Base-by-base conservation (phyloP, 2,113 vertebrate species). In the Poeciliopsis turrubarensis region DNA sequence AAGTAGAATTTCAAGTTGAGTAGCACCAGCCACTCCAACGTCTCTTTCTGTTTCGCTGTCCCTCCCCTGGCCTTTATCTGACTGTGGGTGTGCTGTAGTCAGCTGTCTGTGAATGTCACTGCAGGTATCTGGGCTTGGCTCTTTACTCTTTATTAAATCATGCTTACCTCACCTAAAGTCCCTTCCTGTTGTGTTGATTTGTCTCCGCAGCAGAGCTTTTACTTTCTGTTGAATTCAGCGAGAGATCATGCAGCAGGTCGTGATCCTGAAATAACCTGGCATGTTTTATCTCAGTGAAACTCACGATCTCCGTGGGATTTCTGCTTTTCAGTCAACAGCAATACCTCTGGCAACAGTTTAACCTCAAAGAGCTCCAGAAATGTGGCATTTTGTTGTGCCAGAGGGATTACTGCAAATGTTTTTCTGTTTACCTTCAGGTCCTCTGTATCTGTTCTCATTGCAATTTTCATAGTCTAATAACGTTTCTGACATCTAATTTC, bases 1-100 rank as follows among this genome's bases (percentile, higher is more conserved):
- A 94, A 93, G 95, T 95, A 94, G 92, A 93, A 89, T 93, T 94
- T 89, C 92, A 94, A 97, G 97, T 97, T 98, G 96, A 97, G 96
- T 97, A 92, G 91, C 66, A 79, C 73, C 72, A 70, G 81, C 73
- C 75, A 30, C 87, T 91, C 82, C 86, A 77, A 81, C 76, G 70
- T 73, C 74, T 88, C 71, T 89, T 86, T 88, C 73, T 91, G 78
- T 87, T 90, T 75, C 69, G 65, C 80, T 85, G 79, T 82, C 81
- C 68, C 67, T 54, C 60, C 60, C 72, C 87, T 86, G 77, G 70
- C 78, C 73, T 70, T 86, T 77, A 70, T 82, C 60, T 85, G 74
- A 85, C 87, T 89, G 82, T 91, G 83, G 81, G 64, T 91, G 79
- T 87, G 82, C 73, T 84, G 34, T 88, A 85, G 86, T 82, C 85